Evolutionary conservation across 1,140 invertebrate genomes (phyloP), one percentile per base, ranked within the genome.

Genomic region (Scaptomyza pallida): DNA sequence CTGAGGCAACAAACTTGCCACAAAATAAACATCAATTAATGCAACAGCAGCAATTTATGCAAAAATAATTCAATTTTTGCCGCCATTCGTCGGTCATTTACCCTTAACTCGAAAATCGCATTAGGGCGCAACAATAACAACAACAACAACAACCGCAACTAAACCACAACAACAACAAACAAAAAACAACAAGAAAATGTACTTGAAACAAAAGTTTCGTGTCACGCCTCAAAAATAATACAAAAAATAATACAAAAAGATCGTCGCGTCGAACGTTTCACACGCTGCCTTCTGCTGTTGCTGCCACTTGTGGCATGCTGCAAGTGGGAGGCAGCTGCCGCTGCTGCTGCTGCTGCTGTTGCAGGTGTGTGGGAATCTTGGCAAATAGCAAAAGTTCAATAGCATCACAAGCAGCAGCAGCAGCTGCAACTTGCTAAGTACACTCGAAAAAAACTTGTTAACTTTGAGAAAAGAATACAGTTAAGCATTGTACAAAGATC

Each of bases 371-470:
- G 80, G 76, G 80, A 83, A 83, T 83, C 79, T 83, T 75, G 64
- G 59, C 81, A 86, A 86, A 83, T 86, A 83, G 80, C 80, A 83
- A 83, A 83, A 83, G 80, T 83, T 83, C 80, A 83, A 83, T 83
- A 83, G 80, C 80, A 86, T 75, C 74, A 50, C 9, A 23, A 43
- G 12, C 59, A 63, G n/a, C 50, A 30, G 16, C 41, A 44, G 72
- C 63, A 57, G 51, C 55, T 30, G 35, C 60, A 40, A 63, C 30
- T 15, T 23, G 10, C 59, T 23, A 15, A 5, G 5, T 41, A 30
- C 59, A 61, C 59, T 61, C 33, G n/a, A 8, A 37, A 37, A 37
- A 37, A 37, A 12, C n/a, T n/a, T 37, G 10, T 5, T n/a, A n/a
- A 16, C 21, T 48, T 15, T 1, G 26, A 12, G 16, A 51, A 33